Base-by-base conservation (phyloP, 2,113 vertebrate species). In the Hippocampus zosterae region DNA sequence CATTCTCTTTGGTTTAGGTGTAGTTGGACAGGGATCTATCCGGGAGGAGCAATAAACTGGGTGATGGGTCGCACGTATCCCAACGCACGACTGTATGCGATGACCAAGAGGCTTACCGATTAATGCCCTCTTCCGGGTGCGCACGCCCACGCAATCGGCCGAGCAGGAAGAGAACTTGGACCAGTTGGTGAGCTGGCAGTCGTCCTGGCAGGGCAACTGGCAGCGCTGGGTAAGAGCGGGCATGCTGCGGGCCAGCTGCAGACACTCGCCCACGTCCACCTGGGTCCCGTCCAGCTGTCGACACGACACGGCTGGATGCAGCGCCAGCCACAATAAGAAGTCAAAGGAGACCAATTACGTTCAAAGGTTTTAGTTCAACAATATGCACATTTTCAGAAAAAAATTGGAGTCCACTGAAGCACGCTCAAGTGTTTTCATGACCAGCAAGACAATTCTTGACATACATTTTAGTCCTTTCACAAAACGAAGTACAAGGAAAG, bases 131-230 rank as follows among this genome's bases (percentile, higher is more conserved):
- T 95, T 97, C 74, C 96, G 93, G 70, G 95, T 96, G 75, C 96
- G 94, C 74, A 98, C 94, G 65, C 95, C 95, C 53, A 95, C 95
- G n/a, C 97, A 99, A 85, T 98, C 95, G 60, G 95, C 93, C 21
- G 93, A 95, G 85, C 97, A 99, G 19, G 95, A 90, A 55, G 97
- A 96, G 92, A 98, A 99, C 86, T 94, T 97, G 83, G 97, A 98
- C 97, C 97, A 99, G 92, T 77, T 95, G 10, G 95, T 95, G 74
- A 99, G 94, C 81, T 98, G 97, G 87, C 97, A 99, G 86, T 98
- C 96, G 1, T 98, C 96, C 86, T 97, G 94, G 92, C 97, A 99
- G 68, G 95, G 96, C 56, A 97, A 92, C 85, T 96, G 95, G 88
- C 97, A 99, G 12, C 66, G 87, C 80, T 98, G 97, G 65, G 94